phyloP scores from a whole-genome alignment of 1,140 invertebrate species.

The Drosophila parvula region DNA sequence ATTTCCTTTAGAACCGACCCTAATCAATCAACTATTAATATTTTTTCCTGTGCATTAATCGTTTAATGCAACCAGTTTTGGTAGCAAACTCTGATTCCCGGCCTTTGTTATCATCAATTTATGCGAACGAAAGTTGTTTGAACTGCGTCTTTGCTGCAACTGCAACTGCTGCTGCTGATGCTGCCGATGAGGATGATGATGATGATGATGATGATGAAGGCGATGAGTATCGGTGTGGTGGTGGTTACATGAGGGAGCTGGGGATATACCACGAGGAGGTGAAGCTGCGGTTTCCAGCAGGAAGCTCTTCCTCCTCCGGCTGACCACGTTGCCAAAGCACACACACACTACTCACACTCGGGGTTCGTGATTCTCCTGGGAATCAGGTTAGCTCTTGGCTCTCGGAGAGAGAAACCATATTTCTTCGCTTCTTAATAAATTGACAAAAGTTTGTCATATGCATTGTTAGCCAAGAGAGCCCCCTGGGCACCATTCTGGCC shows the following conservation, averaged over 20 bases:
- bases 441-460: constrained; percentile 83
- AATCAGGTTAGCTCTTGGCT: constrained; percentile 71
- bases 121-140: constrained; percentile 81
- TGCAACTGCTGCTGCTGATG: constrained; percentile 13
- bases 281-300: constrained; percentile 35
- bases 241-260: constrained; percentile 28
- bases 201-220: constrained; percentile 30
- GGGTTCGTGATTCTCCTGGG: constrained; percentile 53
- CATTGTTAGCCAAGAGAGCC: constrained; percentile 75
- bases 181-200: constrained; percentile 20
- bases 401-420: constrained; percentile 41
- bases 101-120: constrained; percentile 78
- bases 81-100: constrained; percentile 34
- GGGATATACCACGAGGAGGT: constrained; percentile 5
- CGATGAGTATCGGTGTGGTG: constrained; percentile 33
- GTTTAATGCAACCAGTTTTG: constrained; percentile 52
- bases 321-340: constrained; percentile 54
- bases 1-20: no score
- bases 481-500: constrained; percentile 45
- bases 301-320: constrained; percentile 45
- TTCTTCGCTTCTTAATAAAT: constrained; percentile 75
- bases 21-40: no score
- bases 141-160: constrained; percentile 42
- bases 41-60: constrained; percentile 27
- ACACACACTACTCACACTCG: not conserved